Percentiles rank a stretch among this genome's conserved stretches.
These are phyloP conservation scores for Acrobasis suavella DNA, from an alignment of 2,888 invertebrate species.

Conservation along the genomic window DNA sequence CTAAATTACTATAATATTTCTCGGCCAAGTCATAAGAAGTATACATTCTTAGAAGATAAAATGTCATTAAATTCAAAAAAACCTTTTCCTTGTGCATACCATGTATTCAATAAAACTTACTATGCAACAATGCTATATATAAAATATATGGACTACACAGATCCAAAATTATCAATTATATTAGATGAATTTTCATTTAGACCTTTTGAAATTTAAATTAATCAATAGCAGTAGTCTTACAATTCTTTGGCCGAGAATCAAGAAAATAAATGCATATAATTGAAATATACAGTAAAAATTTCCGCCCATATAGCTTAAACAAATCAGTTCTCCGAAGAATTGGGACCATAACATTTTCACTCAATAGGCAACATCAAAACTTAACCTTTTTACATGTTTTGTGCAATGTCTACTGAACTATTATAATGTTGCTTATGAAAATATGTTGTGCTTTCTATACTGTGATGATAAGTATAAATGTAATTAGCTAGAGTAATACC, in stretches of 20 bases:
- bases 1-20: background rate
- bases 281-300: background rate
- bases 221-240: background rate
- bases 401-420: background rate
- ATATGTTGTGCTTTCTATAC: slow-evolving; percentile 15
- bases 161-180: too few relatives aligned
- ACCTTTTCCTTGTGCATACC: too few relatives aligned
- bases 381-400: background rate
- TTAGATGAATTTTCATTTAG: background rate
- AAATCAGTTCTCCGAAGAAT: background rate
- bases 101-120: too few relatives aligned
- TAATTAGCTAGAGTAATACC: background rate
- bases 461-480: slow-evolving; percentile 14
- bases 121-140: too few relatives aligned
- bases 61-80: too few relatives aligned
- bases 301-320: background rate
- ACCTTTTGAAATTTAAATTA: background rate
- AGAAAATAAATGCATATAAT: slow-evolving; percentile 14
- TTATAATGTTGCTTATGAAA: slow-evolving; percentile 8
- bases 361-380: background rate
- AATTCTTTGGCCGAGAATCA: slow-evolving; percentile 5
- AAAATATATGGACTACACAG: too few relatives aligned
- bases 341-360: slow-evolving; percentile 1
- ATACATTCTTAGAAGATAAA: too few relatives aligned
- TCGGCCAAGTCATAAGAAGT: background rate